Conservation (phyloP, 92 coral and sea anemone genomes). For the Heteractis magnifica region DNA sequence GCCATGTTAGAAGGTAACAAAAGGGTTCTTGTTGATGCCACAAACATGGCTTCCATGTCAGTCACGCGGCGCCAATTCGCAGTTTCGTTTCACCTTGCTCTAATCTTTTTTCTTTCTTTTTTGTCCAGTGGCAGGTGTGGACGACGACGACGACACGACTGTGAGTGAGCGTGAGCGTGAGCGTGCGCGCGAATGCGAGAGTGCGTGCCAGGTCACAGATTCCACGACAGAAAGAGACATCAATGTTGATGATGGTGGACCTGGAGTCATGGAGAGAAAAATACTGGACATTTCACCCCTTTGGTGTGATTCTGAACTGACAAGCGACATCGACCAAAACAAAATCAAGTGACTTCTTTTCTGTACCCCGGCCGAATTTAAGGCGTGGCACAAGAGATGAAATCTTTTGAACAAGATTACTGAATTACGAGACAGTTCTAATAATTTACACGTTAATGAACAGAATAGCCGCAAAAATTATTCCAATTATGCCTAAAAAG, state of each 20-base stretch:
- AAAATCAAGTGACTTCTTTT: not conserved
- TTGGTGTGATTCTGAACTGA: constrained; percentile 1
- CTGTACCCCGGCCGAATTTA: not conserved
- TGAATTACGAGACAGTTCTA: not conserved
- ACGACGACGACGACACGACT: constrained; percentile 16
- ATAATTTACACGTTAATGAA: not conserved
- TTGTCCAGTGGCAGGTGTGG: not conserved
- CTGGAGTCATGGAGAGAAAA: constrained; percentile 1
- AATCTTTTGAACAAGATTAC: not conserved
- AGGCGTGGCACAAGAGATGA: not conserved
- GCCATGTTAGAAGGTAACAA: too few species aligned
- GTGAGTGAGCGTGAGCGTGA: constrained; percentile 48
- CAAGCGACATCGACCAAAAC: not conserved
- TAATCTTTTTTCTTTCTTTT: not conserved
- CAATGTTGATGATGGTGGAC: not conserved
- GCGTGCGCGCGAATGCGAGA: constrained; percentile 65
- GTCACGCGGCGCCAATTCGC: too few species aligned
- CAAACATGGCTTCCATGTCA: too few species aligned
- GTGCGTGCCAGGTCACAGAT: constrained; percentile 54
- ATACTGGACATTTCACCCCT: not conserved
- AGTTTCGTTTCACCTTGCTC: not conserved
- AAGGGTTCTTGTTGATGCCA: too few species aligned
- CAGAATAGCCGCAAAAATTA: not conserved
- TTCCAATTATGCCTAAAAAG: constrained; percentile 8
- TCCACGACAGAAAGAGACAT: constrained; percentile 15